Conservation (phyloP, 37 sponge, comb jelly and placozoan genomes). For the Diacarnus erythraeanus region DNA sequence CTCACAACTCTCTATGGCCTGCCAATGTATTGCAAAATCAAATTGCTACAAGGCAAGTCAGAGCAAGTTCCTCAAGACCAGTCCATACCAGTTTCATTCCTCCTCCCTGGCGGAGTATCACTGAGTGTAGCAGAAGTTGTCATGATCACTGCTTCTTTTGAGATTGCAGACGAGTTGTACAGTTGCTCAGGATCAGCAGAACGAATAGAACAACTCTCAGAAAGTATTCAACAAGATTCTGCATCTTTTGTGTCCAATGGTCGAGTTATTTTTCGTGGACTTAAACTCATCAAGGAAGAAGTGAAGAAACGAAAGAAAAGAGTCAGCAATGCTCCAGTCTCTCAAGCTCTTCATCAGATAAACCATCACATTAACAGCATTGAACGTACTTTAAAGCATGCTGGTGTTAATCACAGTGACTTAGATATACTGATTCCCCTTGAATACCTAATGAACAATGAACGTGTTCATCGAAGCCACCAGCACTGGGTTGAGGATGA, state of each 20-base stretch:
- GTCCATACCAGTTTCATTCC: slow-evolving; percentile 1
- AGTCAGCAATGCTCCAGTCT: slow-evolving; percentile 35
- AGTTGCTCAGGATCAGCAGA: slow-evolving; percentile 47
- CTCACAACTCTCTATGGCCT: slow-evolving; percentile 51
- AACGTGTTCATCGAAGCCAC: slow-evolving; percentile 31
- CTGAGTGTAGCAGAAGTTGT: slow-evolving; percentile 34
- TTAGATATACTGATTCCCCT: slow-evolving; percentile 24
- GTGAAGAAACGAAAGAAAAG: slow-evolving; percentile 41
- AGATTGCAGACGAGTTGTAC: slow-evolving; percentile 61
- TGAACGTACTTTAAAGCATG: slow-evolving; percentile 12
- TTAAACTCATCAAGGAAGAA: slow-evolving; percentile 42
- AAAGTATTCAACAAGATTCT: slow-evolving; percentile 21
- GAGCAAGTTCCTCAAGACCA: slow-evolving; percentile 8
- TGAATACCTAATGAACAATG: slow-evolving; percentile 11
- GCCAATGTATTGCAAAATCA: slow-evolving; percentile 46
- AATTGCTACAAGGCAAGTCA: slow-evolving; percentile 25
- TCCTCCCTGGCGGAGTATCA: slow-evolving; percentile 34
- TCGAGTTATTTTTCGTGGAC: slow-evolving; percentile 15
- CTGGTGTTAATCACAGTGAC: slow-evolving; percentile 35
- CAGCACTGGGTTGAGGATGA: slow-evolving; percentile 55
- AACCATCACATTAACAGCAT: not conserved
- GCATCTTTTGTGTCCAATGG: slow-evolving; percentile 43
- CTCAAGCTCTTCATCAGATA: slow-evolving; percentile 20
- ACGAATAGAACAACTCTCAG: slow-evolving; percentile 38
- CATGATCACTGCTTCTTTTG: slow-evolving; percentile 39